Base-by-base conservation (phyloP, 1,140 invertebrate species). In the Brachionus angularis region DNA sequence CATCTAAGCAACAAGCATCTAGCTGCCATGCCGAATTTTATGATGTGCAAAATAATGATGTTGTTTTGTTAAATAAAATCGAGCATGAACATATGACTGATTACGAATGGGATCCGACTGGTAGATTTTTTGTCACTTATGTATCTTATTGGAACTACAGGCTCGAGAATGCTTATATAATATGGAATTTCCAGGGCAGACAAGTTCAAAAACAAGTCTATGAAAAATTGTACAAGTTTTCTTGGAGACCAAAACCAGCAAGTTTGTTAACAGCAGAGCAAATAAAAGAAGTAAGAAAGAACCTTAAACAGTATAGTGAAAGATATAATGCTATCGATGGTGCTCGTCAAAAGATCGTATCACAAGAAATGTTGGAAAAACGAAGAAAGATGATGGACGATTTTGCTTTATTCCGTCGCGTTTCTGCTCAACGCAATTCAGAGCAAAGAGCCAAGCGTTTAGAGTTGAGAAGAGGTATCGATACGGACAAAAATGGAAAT, bases 41-140 rank as follows among this genome's bases (percentile, higher is more conserved):
- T 16, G 62, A 67, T 25, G 42, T 67, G 14, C 42, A 50, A 33
- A 34, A 5, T 29, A 67, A 50, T 31, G 62, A 67, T 46, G 47
- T 47, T 16, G 14, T 47, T 18, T 14, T 67, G 42, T 12, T 47
- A 0, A 67, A 67, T 33, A 87, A 88, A 1, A 88, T 88, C 0
- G 94, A 96, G 79, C 94, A 97, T 83, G 96, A 92, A 81, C 84
- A 91, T 85, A 89, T 89, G 75, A 94, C 91, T 0, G 93, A 96
- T 77, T 89, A 96, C 2, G 94, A 97, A 80, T 99, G 96, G 96
- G 96, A 99, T 83, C 95, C 96, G 5, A 98, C 95, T 29, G 96
- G 96, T 16, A 85, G 96, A 76, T 99, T 96, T 80, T 92, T 98
- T 14, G 89, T 93, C 14, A 96, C 93, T 0, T 91, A 88, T 5